Percentiles rank a stretch among this genome's conserved stretches.
Evolutionary conservation across 2,888 invertebrate genomes (phyloP).

Genomic region (Byasa hedistus): DNA sequence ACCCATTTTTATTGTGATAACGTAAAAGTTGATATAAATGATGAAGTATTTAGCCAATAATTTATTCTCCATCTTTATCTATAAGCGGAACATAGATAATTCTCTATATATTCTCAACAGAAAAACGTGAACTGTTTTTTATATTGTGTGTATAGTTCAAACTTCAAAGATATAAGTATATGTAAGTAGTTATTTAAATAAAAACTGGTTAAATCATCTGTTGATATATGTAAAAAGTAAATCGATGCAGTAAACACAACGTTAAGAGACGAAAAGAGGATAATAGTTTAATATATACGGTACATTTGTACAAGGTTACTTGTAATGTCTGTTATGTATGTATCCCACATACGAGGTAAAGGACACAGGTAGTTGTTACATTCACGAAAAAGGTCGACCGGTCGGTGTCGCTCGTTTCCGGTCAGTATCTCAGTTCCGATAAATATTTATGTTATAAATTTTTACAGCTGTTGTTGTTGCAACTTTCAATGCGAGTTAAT

Average conservation of each 20-base stretch:
- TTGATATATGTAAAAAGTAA: background rate
- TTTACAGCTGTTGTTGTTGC: background rate
- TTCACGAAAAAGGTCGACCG: conserved; percentile 25
- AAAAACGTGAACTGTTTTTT: too few relatives aligned
- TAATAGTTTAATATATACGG: conserved; percentile 20
- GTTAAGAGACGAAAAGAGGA: conserved; percentile 6
- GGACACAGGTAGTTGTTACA: conserved; percentile 13
- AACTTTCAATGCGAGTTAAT: too few relatives aligned
- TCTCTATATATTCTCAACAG: too few relatives aligned
- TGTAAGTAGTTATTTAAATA: too few relatives aligned
- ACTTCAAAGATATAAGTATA: too few relatives aligned
- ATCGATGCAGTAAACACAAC: background rate
- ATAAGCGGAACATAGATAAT: too few relatives aligned
- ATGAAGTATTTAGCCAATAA: too few relatives aligned
- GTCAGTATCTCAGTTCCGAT: conserved; percentile 11
- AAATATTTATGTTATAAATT: background rate
- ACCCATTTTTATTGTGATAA: too few relatives aligned
- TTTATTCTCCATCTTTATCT: too few relatives aligned
- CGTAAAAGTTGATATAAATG: too few relatives aligned
- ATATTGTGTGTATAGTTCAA: too few relatives aligned
- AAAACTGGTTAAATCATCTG: background rate
- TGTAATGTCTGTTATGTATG: conserved; percentile 1
- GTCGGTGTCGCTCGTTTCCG: conserved; percentile 21
- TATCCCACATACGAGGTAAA: conserved; percentile 19
- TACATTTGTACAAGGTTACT: conserved; percentile 16